Conservation (phyloP, 2,113 vertebrate species). For the Actinemys pallida region DNA sequence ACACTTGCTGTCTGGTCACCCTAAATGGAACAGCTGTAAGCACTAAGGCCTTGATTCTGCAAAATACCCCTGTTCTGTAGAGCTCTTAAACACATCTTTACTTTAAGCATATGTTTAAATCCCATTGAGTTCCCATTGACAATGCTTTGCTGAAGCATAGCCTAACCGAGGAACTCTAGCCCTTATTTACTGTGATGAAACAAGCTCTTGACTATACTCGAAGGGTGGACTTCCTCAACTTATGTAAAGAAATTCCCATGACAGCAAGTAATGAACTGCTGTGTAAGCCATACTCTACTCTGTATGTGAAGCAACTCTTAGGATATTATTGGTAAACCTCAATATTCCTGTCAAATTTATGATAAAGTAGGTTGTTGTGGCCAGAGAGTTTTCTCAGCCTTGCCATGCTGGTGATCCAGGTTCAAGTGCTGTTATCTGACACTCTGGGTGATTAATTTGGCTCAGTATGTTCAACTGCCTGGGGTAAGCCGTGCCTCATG, state of each 20-base stretch:
- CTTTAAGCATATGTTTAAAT: not conserved
- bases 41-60: not conserved
- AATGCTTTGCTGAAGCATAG: not conserved
- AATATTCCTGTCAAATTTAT: not conserved
- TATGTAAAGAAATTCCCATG: not conserved
- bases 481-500: not conserved
- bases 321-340: not conserved
- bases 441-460: not conserved
- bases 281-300: not conserved
- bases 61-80: not conserved
- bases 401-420: not conserved
- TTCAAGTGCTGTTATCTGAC: not conserved
- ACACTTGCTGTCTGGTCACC: too few relatives aligned
- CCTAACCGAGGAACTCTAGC: not conserved
- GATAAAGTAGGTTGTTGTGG: not conserved
- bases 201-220: not conserved
- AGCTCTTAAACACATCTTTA: conserved; percentile 8
- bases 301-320: not conserved
- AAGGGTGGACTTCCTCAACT: not conserved
- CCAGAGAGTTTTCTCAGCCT: not conserved
- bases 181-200: not conserved
- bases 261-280: not conserved
- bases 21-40: not conserved
- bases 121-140: not conserved
- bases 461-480: not conserved